Evolutionary conservation across 2,113 vertebrate species (phyloP).

Genomic region (Python bivittatus): DNA sequence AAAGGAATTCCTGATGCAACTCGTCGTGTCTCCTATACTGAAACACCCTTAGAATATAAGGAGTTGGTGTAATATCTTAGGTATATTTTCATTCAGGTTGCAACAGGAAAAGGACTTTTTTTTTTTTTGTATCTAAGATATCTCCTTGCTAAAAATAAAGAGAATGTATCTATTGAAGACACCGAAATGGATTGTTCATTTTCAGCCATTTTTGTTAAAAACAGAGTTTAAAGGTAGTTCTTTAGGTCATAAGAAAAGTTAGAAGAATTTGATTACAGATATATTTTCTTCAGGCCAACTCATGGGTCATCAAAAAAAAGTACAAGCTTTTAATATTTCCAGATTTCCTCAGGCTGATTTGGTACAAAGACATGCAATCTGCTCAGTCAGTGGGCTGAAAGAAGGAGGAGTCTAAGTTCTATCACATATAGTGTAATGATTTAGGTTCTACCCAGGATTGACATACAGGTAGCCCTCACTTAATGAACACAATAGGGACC

Average conservation of each 20-base stretch:
- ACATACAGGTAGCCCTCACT: too few relatives aligned
- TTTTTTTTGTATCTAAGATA: background rate
- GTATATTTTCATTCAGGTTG: background rate
- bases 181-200: background rate
- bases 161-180: background rate
- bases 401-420: background rate
- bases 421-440: background rate
- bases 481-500: too few relatives aligned
- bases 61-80: background rate
- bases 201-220: background rate
- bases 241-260: background rate
- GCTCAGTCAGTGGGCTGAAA: background rate
- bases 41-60: background rate
- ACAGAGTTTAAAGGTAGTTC: background rate
- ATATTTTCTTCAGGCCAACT: background rate
- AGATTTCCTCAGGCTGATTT: background rate
- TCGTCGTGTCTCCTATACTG: background rate
- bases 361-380: background rate
- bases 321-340: background rate
- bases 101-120: background rate
- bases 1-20: background rate
- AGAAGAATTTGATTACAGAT: background rate
- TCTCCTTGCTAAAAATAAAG: background rate
- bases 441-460: background rate
- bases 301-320: background rate